Conservation (phyloP, 2,797 vertebrate species). For the Telmatherina bonti region DNA sequence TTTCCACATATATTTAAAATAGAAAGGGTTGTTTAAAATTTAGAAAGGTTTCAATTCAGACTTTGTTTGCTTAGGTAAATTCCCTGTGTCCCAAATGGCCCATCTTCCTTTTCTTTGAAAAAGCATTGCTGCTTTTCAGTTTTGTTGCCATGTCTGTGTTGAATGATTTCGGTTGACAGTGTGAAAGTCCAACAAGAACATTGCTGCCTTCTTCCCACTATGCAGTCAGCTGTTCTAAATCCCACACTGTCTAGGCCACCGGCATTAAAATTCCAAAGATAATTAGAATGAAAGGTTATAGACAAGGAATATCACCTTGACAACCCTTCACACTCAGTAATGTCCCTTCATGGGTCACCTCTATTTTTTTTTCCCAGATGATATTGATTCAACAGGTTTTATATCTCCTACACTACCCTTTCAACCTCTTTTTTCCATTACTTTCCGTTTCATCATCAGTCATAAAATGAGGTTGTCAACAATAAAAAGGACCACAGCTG, state of each 20-base stretch:
- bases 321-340: conserved; percentile 71
- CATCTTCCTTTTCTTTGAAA: conserved; percentile 37
- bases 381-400: conserved; percentile 75
- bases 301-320: conserved; percentile 77
- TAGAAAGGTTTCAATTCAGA: too few relatives aligned
- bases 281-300: conserved; percentile 81
- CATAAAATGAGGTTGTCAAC: conserved; percentile 74
- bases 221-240: conserved; percentile 62
- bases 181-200: conserved; percentile 54
- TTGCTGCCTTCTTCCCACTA: conserved; percentile 26
- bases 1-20: conserved; percentile 34
- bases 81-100: conserved; percentile 17
- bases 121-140: conserved; percentile 17
- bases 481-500: conserved; percentile 11
- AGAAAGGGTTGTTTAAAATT: conserved; percentile 5
- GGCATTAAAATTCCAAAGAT: conserved; percentile 76
- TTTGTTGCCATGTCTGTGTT: conserved; percentile 27
- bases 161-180: conserved; percentile 52
- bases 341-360: conserved; percentile 68
- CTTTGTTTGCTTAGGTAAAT: conserved; percentile 18
- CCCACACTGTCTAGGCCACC: conserved; percentile 55
- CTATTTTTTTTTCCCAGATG: conserved; percentile 46
- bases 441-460: conserved; percentile 60
- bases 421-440: conserved; percentile 41
- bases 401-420: conserved; percentile 65